These are phyloP conservation scores for Thamnaconus septentrionalis DNA, from an alignment of 2,113 vertebrate genomes.

Conservation along the genomic window DNA sequence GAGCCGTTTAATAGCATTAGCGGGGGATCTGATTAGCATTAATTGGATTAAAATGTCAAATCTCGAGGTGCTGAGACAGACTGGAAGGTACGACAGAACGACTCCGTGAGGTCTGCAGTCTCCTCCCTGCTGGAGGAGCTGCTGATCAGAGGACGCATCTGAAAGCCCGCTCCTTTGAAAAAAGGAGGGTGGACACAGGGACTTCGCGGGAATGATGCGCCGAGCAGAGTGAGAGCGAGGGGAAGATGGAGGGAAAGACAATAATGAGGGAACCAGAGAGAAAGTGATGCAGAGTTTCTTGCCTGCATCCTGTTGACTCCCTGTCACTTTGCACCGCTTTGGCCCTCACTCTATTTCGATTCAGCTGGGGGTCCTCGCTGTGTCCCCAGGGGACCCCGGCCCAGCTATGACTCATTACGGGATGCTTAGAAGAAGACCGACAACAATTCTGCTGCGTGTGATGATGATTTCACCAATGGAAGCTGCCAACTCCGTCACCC, in stretches of 20 bases:
- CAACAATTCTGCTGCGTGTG: background rate
- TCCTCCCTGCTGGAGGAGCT: constrained; percentile 1
- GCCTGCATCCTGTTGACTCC: constrained; percentile 53
- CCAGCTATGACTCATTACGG: constrained; percentile 31
- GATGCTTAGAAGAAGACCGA: constrained; percentile 29
- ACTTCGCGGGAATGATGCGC: constrained; percentile 38
- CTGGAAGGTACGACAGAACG: constrained; percentile 1
- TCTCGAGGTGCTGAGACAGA: constrained; percentile 8
- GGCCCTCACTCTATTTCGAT: constrained; percentile 53
- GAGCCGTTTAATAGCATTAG: constrained; percentile 57
- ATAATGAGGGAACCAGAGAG: constrained; percentile 26
- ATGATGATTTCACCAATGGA: constrained; percentile 10
- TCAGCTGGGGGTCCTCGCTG: constrained; percentile 32
- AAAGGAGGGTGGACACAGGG: constrained; percentile 24
- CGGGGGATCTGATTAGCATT: constrained; percentile 44
- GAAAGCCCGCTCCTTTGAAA: constrained; percentile 20
- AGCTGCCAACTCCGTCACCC: constrained; percentile 23
- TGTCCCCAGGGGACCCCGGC: constrained; percentile 45
- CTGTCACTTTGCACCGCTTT: constrained; percentile 36
- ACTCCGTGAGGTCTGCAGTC: background rate
- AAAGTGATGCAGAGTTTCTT: constrained; percentile 34
- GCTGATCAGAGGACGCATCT: too few species aligned
- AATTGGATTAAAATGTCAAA: constrained; percentile 42
- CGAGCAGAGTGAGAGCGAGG: background rate
- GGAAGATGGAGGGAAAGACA: constrained; percentile 37